Conservation (phyloP, 1,140 invertebrate species). For the Saxidomus purpurata region DNA sequence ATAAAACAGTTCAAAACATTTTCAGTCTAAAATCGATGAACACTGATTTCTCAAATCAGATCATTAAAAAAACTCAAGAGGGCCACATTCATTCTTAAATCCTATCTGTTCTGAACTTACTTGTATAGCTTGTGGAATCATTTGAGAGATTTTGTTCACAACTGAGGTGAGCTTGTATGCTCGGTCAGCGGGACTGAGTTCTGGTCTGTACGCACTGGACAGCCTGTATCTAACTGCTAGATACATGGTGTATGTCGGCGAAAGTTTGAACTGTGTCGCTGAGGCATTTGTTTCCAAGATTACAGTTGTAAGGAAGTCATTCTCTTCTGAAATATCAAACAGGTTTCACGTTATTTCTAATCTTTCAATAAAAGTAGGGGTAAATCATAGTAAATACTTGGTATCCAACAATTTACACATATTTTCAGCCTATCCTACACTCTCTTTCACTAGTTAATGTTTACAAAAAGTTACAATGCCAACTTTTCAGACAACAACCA, state of each 20-base stretch:
- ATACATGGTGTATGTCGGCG: slow-evolving; percentile 98
- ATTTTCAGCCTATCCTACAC: no score
- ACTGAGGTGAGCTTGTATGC: slow-evolving; percentile 96
- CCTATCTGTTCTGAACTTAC: slow-evolving; percentile 73
- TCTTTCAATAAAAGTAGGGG: no score
- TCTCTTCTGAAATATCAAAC: slow-evolving; percentile 89
- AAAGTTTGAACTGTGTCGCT: slow-evolving; percentile 90
- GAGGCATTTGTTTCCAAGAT: slow-evolving; percentile 93
- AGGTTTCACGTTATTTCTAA: no score
- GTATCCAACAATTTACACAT: no score
- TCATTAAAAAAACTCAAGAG: no score
- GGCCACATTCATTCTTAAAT: neutral
- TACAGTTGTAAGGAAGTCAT: slow-evolving; percentile 94
- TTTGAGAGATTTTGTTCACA: slow-evolving; percentile 94
- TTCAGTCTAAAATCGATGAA: no score
- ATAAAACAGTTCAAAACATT: no score
- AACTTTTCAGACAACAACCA: no score
- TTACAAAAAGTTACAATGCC: no score
- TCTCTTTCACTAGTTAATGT: no score
- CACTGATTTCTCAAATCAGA: neutral
- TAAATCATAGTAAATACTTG: no score
- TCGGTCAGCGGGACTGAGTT: slow-evolving; percentile 95
- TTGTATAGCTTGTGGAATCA: slow-evolving; percentile 94
- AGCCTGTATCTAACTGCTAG: slow-evolving; percentile 96
- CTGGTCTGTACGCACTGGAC: slow-evolving; percentile 96